Evolutionary conservation across 2,888 invertebrate species (phyloP), one percentile per base, ranked within the genome.

Genomic region (Asteroscopus sphinx): DNA sequence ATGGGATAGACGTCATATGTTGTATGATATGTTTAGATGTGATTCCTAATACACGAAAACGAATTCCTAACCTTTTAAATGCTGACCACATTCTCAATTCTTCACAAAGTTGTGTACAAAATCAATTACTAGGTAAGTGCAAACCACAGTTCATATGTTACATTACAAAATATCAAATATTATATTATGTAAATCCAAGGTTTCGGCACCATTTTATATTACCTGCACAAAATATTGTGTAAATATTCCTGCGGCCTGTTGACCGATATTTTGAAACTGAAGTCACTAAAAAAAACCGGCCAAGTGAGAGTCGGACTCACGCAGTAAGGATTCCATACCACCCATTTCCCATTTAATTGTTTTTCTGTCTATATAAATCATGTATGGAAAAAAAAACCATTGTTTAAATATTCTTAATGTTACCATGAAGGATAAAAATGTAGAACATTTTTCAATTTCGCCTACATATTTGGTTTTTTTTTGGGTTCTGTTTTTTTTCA

Each of bases 151-250:
- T 6, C 15, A 51, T 62, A 48, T 7, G 15, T 55, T 41, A 6
- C 7, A 70, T 81, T 75, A 75, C 82, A 76, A 79, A 76, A 80
- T 76, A 69, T 68, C 60, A 11, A 51, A 60, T 47, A 60, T 79
- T 74, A 69, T 62, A 69, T 73, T 64, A 68, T 58, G 70, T 63
- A 65, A 70, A 69, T 57, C 44, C 4, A 72, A 68, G 68, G 65
- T 52, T 64, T 17, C 48, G 60, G 51, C 58, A 40, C 46, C 25
- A 46, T 45, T 63, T 54, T 59, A 42, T 53, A 17, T 51, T 60
- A 64, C n/a, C n/a, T n/a, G n/a, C 61, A 54, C 66, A 68, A 21
- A 65, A 68, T 66, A 56, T 73, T 73, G 48, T 28, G 41, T 32
- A 32, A 44, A 47, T n/a, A 8, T 16, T 4, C 25, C 8, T 3